phyloP scores from a whole-genome alignment of 1,140 invertebrate species.

The Arctopsyche grandis region DNA sequence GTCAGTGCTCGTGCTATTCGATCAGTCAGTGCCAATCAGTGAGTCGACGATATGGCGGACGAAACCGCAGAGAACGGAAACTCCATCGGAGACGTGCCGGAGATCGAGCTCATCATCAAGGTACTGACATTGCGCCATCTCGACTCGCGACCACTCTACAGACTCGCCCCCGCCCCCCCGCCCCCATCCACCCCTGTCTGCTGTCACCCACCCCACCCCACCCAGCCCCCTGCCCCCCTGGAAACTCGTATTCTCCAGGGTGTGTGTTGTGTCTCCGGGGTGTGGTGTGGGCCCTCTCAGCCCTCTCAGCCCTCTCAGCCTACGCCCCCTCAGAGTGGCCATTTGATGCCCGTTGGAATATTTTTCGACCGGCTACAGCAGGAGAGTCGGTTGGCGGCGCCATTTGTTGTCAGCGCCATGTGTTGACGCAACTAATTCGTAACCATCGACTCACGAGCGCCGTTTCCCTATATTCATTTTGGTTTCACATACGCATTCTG shows the following conservation, averaged over 20 bases:
- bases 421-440: conserved; percentile 31
- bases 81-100: conserved; percentile 78
- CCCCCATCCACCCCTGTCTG: no score
- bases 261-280: no score
- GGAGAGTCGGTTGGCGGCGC: conserved; percentile 32
- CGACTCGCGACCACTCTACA: neutral
- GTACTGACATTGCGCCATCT: conserved; percentile 59
- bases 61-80: conserved; percentile 70
- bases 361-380: neutral
- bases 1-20: neutral
- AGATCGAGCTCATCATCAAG: conserved; percentile 85
- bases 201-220: neutral
- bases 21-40: conserved; percentile 22
- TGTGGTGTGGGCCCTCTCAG: no score
- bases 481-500: no score
- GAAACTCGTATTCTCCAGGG: no score
- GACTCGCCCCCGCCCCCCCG: neutral
- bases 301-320: no score
- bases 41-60: conserved; percentile 61
- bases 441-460: neutral
- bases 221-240: no score
- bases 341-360: no score
- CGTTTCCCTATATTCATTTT: no score
- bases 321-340: no score
- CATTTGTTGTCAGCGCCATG: conserved; percentile 44